phyloP scores from a whole-genome alignment of 2,797 vertebrate species.

The Galagoides demidoff region DNA sequence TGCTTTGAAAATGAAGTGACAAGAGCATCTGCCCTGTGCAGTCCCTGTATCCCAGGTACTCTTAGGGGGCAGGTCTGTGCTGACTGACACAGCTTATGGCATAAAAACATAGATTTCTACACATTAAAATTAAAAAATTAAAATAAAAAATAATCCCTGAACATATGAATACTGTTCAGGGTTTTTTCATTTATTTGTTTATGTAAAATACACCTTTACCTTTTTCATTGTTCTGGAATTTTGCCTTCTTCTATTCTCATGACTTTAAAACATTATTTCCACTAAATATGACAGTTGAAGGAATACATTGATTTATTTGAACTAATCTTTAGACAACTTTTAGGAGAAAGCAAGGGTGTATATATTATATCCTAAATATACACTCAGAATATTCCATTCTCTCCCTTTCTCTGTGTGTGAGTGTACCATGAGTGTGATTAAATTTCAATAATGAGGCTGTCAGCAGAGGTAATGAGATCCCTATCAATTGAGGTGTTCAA shows the following conservation, averaged over 20 bases:
- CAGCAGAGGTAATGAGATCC: background rate
- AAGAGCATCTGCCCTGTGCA: background rate
- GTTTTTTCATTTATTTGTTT: background rate
- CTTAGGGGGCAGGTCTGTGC: background rate
- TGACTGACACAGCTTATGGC: no score
- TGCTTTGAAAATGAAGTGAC: background rate
- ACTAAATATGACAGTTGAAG: background rate
- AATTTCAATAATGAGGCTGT: background rate
- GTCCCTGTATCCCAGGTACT: background rate
- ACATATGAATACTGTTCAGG: background rate
- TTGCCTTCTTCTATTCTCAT: background rate
- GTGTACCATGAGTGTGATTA: rapidly evolving
- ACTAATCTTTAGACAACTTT: background rate
- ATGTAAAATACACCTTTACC: background rate
- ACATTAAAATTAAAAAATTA: background rate
- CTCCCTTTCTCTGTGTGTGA: background rate
- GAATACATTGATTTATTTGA: background rate
- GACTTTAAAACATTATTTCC: background rate
- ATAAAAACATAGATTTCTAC: background rate
- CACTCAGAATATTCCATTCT: background rate
- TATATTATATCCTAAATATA: background rate
- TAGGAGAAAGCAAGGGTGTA: background rate
- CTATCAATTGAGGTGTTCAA: background rate
- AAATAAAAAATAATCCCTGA: background rate
- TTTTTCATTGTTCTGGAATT: background rate